A percentile compares a stretch with the other conserved stretches of the same genome.
Conservation (phyloP, 2,888 invertebrate species). For the Eledone cirrhosa region DNA sequence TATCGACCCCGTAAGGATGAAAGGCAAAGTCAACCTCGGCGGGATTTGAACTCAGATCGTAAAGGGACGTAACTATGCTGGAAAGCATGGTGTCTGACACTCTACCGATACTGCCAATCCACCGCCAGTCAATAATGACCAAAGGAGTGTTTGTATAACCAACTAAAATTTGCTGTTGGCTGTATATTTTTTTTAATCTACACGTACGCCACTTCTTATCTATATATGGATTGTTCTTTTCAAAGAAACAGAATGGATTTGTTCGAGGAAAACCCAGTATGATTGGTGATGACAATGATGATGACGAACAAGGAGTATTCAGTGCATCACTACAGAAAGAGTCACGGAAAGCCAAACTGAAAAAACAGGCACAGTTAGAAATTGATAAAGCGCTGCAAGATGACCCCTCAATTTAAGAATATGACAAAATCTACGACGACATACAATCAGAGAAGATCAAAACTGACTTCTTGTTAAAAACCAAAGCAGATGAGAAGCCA, state of each 20-base stretch:
- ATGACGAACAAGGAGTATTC: conserved; percentile 33
- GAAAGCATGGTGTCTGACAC: too few relatives aligned
- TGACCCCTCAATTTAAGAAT: conserved; percentile 94
- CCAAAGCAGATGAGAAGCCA: conserved; percentile 77
- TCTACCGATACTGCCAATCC: too few relatives aligned
- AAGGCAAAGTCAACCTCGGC: too few relatives aligned
- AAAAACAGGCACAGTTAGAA: conserved; percentile 62
- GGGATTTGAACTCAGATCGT: too few relatives aligned
- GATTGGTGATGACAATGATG: conserved; percentile 57
- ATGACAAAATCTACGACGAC: conserved; percentile 95
- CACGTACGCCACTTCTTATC: too few relatives aligned
- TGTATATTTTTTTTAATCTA: too few relatives aligned
- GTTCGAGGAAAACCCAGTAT: conserved; percentile 45
- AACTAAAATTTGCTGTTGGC: too few relatives aligned
- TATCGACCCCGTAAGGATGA: too few relatives aligned
- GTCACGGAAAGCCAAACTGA: conserved; percentile 40
- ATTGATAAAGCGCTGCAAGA: conserved; percentile 83
- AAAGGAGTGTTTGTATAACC: too few relatives aligned
- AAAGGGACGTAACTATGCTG: too few relatives aligned
- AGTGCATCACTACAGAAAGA: conserved; percentile 33
- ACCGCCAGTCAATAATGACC: too few relatives aligned
- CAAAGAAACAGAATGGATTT: conserved; percentile 39
- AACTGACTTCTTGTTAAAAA: conserved; percentile 71
- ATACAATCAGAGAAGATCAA: conserved; percentile 80
- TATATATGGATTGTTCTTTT: conserved; percentile 56